Evolutionary conservation across 2,888 invertebrate species (phyloP), one percentile per base, ranked within the genome.

Genomic region (Conomelus anceps): DNA sequence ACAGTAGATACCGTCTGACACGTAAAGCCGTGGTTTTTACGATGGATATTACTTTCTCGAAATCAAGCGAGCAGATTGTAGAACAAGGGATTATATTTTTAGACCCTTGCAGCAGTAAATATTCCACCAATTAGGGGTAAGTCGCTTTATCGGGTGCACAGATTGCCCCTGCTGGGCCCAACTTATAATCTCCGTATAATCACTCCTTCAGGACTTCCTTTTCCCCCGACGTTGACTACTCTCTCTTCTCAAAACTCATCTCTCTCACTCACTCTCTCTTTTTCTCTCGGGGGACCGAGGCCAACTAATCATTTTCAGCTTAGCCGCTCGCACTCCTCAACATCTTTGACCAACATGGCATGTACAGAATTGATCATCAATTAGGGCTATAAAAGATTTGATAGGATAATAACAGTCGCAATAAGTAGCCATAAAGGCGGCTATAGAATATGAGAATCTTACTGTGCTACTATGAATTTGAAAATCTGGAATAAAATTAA

Each of bases 31-130:
- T n/a, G 63, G 63, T 63, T 63, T 63, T 63, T 63, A 63, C 63
- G 63, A 63, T 63, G 86, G 29, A 86, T 86, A 86, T 86, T 86
- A 86, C 26, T 86, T 86, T 86, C 29, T 24, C 24, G 26, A 86
- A 86, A 34, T 34, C 34, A 17, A 34, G 34, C 24, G 86, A 29
- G 29, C 24, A 86, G 24, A 86, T 26, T 86, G 86, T 86, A 86
- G 86, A 86, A 86, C 86, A 29, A 86, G 24, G 86, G 86, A 86
- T 86, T 86, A 86, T 86, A 86, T 86, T 86, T 86, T 86, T 86
- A 86, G 26, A 26, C 86, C 86, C 86, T 86, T 86, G 24, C 86
- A 26, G 86, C 86, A 86, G 86, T 86, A 86, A 86, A 86, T 86
- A 86, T 86, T 86, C 86, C n/a, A n/a, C 63, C 63, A 63, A 63